phyloP scores from a whole-genome alignment of 2,797 vertebrate genomes.

The Lemur catta region DNA sequence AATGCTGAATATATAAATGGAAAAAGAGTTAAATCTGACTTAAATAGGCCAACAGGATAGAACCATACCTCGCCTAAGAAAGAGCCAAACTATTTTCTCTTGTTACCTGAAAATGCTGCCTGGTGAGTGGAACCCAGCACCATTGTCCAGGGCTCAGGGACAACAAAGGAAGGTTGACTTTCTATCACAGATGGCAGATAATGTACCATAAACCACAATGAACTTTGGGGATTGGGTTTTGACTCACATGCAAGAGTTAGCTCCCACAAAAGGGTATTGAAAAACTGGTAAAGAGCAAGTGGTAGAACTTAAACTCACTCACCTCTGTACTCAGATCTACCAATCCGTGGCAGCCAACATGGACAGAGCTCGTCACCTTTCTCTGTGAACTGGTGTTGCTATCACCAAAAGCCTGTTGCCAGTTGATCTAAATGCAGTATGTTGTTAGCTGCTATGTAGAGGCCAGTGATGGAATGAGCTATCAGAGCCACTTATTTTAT shows the following conservation, averaged over 20 bases:
- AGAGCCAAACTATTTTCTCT: not conserved
- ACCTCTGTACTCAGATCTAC: not conserved
- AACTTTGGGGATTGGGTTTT: not conserved
- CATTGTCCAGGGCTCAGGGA: not conserved
- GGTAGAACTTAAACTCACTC: not conserved
- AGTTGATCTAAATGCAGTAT: not conserved
- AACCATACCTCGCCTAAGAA: not conserved
- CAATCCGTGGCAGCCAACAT: fast-evolving
- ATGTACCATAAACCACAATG: not conserved
- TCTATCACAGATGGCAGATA: not conserved
- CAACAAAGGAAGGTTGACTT: not conserved
- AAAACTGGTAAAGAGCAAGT: not conserved
- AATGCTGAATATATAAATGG: not conserved
- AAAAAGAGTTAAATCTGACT: not conserved
- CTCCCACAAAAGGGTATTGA: not conserved
- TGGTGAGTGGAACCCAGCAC: not conserved
- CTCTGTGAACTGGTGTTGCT: not conserved
- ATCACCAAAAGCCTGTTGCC: not conserved
- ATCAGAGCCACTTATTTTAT: not conserved
- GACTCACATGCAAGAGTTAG: not conserved
- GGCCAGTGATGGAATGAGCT: not conserved
- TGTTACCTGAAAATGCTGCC: not conserved
- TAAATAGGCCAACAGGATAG: not conserved
- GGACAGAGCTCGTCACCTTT: not conserved
- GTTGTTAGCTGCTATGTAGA: not conserved